phyloP scores from a whole-genome alignment of 2,888 invertebrate species.

The Rhamphomyia laevipes region DNA sequence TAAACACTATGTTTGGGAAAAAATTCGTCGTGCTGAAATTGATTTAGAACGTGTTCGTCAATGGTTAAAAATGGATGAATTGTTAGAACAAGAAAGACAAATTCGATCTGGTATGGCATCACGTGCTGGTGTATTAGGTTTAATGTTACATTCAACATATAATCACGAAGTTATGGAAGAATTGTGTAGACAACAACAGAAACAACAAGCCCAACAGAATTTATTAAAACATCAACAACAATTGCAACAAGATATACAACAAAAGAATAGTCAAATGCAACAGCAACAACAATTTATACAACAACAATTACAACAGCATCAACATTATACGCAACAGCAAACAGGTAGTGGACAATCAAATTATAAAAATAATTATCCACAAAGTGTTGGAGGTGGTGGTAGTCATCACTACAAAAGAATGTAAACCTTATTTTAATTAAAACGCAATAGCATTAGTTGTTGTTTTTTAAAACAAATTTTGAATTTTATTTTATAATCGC shows the following conservation, averaged over 20 bases:
- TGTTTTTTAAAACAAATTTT: not conserved
- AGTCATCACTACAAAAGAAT: not conserved
- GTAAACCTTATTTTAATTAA: not conserved
- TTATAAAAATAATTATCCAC: too few relatives aligned
- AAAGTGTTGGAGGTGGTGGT: too few relatives aligned
- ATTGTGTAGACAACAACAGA: conserved; percentile 37
- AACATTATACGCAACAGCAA: not conserved
- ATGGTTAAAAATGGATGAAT: conserved; percentile 88
- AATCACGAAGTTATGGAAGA: conserved; percentile 84
- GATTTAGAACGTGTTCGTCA: conserved; percentile 87
- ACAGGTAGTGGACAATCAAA: not conserved
- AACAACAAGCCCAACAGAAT: conserved; percentile 22
- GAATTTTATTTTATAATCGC: not conserved
- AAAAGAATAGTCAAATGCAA: not conserved
- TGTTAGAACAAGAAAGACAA: conserved; percentile 86
- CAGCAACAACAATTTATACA: not conserved
- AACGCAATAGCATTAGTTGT: too few relatives aligned
- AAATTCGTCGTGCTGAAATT: conserved; percentile 83
- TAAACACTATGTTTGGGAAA: conserved; percentile 93
- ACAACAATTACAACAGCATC: not conserved
- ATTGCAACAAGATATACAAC: conserved; percentile 10
- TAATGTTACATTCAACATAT: conserved; percentile 94
- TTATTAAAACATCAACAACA: conserved; percentile 13
- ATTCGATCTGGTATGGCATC: conserved; percentile 60
- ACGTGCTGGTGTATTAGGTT: conserved; percentile 81